phyloP scores from a whole-genome alignment of 2,113 vertebrate species.

The Pollachius pollachius region DNA sequence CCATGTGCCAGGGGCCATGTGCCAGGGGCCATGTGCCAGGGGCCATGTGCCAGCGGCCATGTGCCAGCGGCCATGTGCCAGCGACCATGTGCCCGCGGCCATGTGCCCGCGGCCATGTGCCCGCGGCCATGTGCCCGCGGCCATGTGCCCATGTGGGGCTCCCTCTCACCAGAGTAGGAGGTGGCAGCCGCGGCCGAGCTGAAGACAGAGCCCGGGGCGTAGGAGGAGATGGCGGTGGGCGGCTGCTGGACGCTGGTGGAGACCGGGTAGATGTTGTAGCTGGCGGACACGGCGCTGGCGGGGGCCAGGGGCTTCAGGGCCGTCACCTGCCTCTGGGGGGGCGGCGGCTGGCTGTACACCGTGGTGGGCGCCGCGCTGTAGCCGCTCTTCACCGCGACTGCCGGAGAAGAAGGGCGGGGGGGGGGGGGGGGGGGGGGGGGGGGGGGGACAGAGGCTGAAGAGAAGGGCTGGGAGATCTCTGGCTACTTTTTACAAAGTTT shows the following conservation, averaged over 20 bases:
- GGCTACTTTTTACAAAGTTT: no score
- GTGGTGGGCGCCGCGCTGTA: slow-evolving; percentile 59
- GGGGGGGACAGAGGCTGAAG: neutral
- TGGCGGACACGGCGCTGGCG: slow-evolving; percentile 60
- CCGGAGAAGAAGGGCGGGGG: neutral
- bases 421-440: neutral
- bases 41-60: no score
- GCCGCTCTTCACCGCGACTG: slow-evolving; percentile 65
- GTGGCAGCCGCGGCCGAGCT: slow-evolving; percentile 57
- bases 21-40: no score
- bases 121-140: no score
- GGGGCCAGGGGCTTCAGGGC: slow-evolving; percentile 61
- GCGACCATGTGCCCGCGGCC: no score
- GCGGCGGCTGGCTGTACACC: slow-evolving; percentile 65
- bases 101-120: no score
- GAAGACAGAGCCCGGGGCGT: slow-evolving; percentile 68
- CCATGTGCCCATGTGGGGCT: no score
- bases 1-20: no score
- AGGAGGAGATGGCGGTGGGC: slow-evolving; percentile 63
- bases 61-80: no score
- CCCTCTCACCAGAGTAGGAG: slow-evolving; percentile 69
- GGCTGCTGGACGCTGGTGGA: slow-evolving; percentile 66
- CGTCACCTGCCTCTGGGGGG: slow-evolving; percentile 67
- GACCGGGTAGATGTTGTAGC: slow-evolving; percentile 68
- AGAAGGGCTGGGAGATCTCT: neutral